These are phyloP conservation scores for Cecidostiba fungosa DNA, from an alignment of 2,888 invertebrate genomes.

Conservation along the genomic window DNA sequence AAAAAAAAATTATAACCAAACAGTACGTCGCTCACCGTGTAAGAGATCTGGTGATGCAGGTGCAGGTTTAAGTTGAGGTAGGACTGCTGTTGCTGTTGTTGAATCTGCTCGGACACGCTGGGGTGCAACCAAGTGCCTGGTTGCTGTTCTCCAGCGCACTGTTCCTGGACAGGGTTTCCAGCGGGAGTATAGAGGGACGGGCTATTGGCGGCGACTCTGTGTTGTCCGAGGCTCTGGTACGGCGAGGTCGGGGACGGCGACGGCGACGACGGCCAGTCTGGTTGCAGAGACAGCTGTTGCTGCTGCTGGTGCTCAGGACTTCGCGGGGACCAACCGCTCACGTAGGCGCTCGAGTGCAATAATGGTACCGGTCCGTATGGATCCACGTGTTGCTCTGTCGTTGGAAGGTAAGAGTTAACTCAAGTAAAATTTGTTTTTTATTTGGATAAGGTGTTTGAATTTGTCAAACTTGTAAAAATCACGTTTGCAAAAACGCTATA, in stretches of 20 bases:
- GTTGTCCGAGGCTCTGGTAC: slow-evolving; percentile 65
- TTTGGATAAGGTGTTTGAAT: too few relatives aligned
- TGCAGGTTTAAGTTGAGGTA: slow-evolving; percentile 78
- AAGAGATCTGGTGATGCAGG: slow-evolving; percentile 77
- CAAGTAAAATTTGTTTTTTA: too few relatives aligned
- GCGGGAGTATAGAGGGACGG: slow-evolving; percentile 64
- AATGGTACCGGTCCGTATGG: slow-evolving; percentile 76
- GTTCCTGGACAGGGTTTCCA: slow-evolving; percentile 71
- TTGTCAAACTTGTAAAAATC: too few relatives aligned
- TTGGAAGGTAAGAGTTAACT: too few relatives aligned
- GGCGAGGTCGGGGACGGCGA: slow-evolving; percentile 74
- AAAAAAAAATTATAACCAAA: neutral
- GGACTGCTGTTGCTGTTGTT: slow-evolving; percentile 82
- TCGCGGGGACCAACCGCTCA: slow-evolving; percentile 76
- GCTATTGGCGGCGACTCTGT: slow-evolving; percentile 55
- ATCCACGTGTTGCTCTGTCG: slow-evolving; percentile 70
- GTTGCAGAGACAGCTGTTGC: slow-evolving; percentile 63
- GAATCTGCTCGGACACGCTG: slow-evolving; percentile 82
- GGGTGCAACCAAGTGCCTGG: slow-evolving; percentile 73
- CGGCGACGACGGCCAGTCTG: slow-evolving; percentile 77
- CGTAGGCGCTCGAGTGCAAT: slow-evolving; percentile 77
- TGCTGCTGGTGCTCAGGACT: slow-evolving; percentile 74
- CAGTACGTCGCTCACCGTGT: slow-evolving; percentile 51
- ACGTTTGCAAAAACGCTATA: too few relatives aligned
- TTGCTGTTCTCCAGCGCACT: slow-evolving; percentile 79